phyloP scores from a whole-genome alignment of 2,888 invertebrate species.

The Listrodromus nycthemerus region DNA sequence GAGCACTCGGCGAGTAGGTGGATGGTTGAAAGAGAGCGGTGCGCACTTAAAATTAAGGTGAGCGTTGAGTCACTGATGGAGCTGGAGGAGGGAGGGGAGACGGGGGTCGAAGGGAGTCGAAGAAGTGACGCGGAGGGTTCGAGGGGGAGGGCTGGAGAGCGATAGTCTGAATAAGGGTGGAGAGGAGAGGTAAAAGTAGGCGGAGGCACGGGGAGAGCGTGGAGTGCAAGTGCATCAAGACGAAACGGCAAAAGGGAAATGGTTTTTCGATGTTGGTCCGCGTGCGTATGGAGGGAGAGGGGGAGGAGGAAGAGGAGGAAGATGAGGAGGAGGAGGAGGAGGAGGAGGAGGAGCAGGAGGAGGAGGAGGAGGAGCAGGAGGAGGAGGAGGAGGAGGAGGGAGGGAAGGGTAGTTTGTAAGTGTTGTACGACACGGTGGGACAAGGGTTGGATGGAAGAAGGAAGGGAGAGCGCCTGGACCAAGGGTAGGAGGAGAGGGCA shows the following conservation, averaged over 20 bases:
- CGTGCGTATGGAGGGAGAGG: not conserved
- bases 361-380: too few relatives aligned
- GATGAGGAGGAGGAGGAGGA: too few relatives aligned
- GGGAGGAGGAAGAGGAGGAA: not conserved
- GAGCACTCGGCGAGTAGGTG: constrained; percentile 26
- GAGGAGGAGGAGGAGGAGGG: too few relatives aligned
- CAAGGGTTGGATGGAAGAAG: constrained; percentile 53
- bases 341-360: too few relatives aligned
- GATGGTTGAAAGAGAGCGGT: constrained; percentile 22
- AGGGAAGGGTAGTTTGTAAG: constrained; percentile 24
- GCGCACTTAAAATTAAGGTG: constrained; percentile 61
- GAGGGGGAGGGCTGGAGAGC: constrained; percentile 2
- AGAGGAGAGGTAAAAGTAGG: not conserved
- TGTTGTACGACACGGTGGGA: constrained; percentile 40
- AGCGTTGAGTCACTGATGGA: not conserved
- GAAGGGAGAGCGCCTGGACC: constrained; percentile 55
- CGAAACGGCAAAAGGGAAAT: constrained; percentile 53
- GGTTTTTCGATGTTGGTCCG: constrained; percentile 29
- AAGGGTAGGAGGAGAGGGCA: constrained; percentile 76
- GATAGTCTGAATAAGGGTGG: constrained; percentile 28
- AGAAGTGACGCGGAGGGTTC: constrained; percentile 36
- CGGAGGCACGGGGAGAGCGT: constrained; percentile 28
- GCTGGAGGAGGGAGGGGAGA: not conserved
- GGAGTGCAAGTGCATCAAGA: constrained; percentile 55
- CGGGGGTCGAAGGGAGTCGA: too few relatives aligned